phyloP scores from a whole-genome alignment of 2,797 vertebrate genomes.

The Hylomyscus alleni region DNA sequence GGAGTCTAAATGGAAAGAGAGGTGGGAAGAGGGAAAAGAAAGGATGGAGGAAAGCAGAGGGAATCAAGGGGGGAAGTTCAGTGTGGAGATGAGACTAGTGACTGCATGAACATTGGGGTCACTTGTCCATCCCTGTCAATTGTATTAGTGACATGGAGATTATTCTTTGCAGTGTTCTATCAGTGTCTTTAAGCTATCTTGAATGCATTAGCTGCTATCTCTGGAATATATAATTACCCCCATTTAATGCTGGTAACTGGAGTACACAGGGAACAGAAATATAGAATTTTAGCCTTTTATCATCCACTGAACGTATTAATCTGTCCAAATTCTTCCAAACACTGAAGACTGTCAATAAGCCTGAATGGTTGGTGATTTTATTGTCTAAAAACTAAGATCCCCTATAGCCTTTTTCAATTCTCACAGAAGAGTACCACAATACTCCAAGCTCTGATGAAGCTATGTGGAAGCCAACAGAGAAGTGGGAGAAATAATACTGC shows the following conservation, averaged over 20 bases:
- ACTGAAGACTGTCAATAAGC: neutral
- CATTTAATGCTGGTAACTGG: neutral
- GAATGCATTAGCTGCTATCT: slow-evolving; percentile 29
- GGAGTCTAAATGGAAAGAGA: neutral
- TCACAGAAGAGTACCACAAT: neutral
- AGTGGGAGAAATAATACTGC: slow-evolving; percentile 63
- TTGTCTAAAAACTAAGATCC: slow-evolving; percentile 25
- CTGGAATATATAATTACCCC: slow-evolving; percentile 13
- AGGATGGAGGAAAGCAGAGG: neutral
- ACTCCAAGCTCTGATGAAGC: slow-evolving; percentile 58
- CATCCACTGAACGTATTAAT: neutral
- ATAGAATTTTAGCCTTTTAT: neutral
- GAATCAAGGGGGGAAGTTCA: neutral
- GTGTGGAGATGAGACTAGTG: neutral
- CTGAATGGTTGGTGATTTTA: slow-evolving; percentile 29
- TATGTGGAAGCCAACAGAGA: slow-evolving; percentile 51
- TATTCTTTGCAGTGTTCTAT: neutral
- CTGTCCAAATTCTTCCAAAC: neutral
- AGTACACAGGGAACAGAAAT: neutral
- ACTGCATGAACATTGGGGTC: neutral
- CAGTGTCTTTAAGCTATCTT: neutral
- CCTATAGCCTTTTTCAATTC: slow-evolving; percentile 33
- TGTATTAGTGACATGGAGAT: neutral
- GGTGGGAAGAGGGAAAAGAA: neutral
- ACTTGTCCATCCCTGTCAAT: neutral